Conservation (phyloP, 2,888 invertebrate species). For the Thelaira solivaga region DNA sequence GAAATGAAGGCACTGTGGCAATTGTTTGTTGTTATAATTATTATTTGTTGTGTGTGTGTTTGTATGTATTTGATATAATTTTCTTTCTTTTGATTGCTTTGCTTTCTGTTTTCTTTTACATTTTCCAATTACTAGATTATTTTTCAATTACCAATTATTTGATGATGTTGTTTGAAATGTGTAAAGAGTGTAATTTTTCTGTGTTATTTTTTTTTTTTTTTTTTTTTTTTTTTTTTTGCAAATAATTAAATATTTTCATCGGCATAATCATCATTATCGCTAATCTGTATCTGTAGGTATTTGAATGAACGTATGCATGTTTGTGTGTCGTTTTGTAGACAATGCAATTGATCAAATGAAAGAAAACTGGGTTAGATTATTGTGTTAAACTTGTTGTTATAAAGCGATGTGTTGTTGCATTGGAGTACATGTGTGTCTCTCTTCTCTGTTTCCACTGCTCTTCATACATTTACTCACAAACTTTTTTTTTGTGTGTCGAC, state of each 20-base stretch:
- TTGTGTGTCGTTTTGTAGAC: conserved; percentile 1
- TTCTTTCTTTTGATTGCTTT: conserved; percentile 28
- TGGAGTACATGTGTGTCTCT: conserved; percentile 20
- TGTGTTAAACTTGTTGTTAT: conserved; percentile 49
- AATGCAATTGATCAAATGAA: conserved; percentile 46
- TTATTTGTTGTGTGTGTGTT: too few species aligned
- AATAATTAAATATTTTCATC: conserved; percentile 32
- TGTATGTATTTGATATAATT: conserved; percentile 16
- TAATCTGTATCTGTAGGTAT: not conserved
- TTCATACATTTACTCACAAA: conserved; percentile 39
- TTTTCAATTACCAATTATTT: conserved; percentile 20
- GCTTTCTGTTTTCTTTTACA: conserved; percentile 18
- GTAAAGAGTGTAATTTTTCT: not conserved
- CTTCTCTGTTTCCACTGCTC: conserved; percentile 19
- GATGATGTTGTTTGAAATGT: not conserved
- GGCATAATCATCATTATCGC: conserved; percentile 20
- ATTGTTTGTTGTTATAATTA: conserved; percentile 18
- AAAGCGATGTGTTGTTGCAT: conserved; percentile 19
- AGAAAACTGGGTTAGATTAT: conserved; percentile 57
- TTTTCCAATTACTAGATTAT: conserved; percentile 31
- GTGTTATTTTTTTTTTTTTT: not conserved
- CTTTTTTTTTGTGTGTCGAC: conserved; percentile 23
- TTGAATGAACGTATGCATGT: conserved; percentile 1
- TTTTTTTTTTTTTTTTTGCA: not conserved
- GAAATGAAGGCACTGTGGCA: not conserved